Conservation (phyloP, 2,113 vertebrate species). For the Stomatorhinus ivindoensis region DNA sequence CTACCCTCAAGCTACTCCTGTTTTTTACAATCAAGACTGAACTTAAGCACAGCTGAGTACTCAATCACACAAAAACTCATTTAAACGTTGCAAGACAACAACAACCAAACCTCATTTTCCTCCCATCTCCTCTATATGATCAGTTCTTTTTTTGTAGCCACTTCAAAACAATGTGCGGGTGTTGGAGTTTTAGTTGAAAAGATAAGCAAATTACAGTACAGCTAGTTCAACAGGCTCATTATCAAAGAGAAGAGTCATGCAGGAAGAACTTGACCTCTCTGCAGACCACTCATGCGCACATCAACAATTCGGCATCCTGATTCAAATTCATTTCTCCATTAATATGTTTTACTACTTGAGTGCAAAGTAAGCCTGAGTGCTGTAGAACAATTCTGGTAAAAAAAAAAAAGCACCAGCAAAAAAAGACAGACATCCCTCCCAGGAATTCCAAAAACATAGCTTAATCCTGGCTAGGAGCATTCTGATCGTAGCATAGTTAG, state of each 20-base stretch:
- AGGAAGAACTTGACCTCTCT: background rate
- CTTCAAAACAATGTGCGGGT: background rate
- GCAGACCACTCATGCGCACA: background rate
- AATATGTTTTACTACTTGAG: background rate
- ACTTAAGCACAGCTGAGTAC: background rate
- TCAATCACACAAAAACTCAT: background rate
- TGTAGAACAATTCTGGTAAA: background rate
- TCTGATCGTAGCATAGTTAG: constrained; percentile 42
- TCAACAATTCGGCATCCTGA: background rate
- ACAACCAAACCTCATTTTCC: background rate
- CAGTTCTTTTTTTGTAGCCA: background rate
- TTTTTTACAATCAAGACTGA: background rate
- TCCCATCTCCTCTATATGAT: background rate
- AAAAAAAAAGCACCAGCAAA: background rate
- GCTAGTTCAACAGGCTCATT: constrained; percentile 3
- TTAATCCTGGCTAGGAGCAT: constrained; percentile 49
- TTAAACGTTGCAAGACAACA: background rate
- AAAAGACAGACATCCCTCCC: constrained; percentile 28
- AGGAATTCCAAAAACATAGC: constrained; percentile 42
- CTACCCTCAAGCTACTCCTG: background rate
- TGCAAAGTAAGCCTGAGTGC: background rate
- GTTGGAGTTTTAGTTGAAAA: background rate
- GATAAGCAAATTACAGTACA: background rate
- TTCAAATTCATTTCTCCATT: background rate
- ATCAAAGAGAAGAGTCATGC: background rate